Conservation (phyloP, 2,888 invertebrate genomes). For the Tenthredo amoena region DNA sequence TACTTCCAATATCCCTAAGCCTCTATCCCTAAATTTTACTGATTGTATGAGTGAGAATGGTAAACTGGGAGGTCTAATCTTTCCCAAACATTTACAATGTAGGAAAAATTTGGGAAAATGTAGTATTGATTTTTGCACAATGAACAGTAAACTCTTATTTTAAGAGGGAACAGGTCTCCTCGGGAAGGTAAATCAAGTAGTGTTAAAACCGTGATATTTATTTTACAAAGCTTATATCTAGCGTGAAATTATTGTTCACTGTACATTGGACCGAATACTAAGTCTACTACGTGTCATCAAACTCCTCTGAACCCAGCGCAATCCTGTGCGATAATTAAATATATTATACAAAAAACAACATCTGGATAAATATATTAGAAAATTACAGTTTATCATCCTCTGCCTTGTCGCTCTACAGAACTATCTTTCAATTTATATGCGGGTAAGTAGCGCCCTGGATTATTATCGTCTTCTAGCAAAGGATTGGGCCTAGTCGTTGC, state of each 20-base stretch:
- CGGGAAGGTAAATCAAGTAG: not conserved
- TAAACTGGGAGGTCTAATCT: not conserved
- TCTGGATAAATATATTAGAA: not conserved
- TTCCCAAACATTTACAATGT: not conserved
- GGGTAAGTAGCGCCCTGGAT: conserved; percentile 69
- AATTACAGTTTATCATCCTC: conserved; percentile 59
- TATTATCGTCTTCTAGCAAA: conserved; percentile 67
- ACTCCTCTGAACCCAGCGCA: not conserved
- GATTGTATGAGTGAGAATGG: not conserved
- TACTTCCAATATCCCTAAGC: not conserved
- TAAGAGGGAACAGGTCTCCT: not conserved
- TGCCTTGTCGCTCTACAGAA: conserved; percentile 72
- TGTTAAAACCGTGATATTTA: not conserved
- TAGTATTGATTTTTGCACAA: not conserved
- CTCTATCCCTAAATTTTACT: not conserved
- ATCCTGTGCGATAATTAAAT: not conserved
- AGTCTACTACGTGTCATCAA: not conserved
- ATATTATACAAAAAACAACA: not conserved
- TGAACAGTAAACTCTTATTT: not conserved
- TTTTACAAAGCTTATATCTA: not conserved
- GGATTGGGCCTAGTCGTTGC: conserved; percentile 71
- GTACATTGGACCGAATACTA: not conserved
- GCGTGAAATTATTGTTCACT: not conserved
- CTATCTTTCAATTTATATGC: conserved; percentile 71
- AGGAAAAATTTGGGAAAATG: not conserved